Base-by-base conservation (phyloP, 1,140 invertebrate species). In the Aphelenchoides avenae region DNA sequence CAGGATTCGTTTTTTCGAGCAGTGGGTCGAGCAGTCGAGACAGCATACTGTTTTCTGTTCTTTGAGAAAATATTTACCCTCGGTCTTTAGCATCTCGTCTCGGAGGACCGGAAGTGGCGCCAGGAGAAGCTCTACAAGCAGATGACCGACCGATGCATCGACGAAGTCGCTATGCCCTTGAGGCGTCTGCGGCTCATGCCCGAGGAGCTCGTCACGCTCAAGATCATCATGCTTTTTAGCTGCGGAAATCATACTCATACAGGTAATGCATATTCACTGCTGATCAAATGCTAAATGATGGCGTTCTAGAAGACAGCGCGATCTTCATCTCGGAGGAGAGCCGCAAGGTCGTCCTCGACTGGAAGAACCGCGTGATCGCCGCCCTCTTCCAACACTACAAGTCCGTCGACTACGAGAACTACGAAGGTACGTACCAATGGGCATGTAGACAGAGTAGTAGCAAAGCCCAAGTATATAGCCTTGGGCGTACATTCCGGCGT, bases 81-180 rank as follows among this genome's bases (percentile, higher is more conserved):
- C n/a, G n/a, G n/a, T n/a, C n/a, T n/a, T n/a, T n/a, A n/a, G n/a
- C n/a, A n/a, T n/a, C n/a, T 44, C 30, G 51, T 67, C 13, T 33
- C 66, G 30, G 58, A 64, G 34, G 65, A 67, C 18, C 20, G 65
- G 22, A 70, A 70, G 43, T 75, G 72, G 72, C 52, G 72, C 42
- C 72, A 75, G 48, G 74, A 75, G 42, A 77, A 77, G 48, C 50
- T 75, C 18, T 75, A 75, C 48, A 67, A 67, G 30, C 62, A 75
- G 46, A 75, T 75, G 72, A 75, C 72, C 4, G 71, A 75, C 34
- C 33, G 54, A 2, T 75, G 75, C 46, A 77, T 75, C 22, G 72
- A 75, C 42, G 72, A 77, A 44, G 72, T 75, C 22, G 74, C 69
- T 18, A 44, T 63, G 6, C 72, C 72, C 1, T 46, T 75, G 20